Evolutionary conservation across 1,140 invertebrate species (phyloP).

Genomic region (Nomia melanderi): DNA sequence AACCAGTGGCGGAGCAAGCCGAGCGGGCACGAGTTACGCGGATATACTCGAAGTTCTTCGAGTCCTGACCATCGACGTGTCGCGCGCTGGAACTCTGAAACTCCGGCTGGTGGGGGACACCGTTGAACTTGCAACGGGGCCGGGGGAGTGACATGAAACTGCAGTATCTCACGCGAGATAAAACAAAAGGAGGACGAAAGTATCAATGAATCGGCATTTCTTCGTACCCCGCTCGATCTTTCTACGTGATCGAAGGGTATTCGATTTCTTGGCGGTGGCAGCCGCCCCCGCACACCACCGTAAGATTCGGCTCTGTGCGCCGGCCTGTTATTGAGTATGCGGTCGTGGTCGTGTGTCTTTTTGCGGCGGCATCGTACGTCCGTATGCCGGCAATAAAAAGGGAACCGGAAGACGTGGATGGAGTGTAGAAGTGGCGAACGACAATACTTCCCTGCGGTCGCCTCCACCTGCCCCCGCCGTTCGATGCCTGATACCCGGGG

Average conservation of each 20-base stretch:
- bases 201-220: slow-evolving; percentile 51
- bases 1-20: too few relatives aligned
- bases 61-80: neutral
- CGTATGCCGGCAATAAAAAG: slow-evolving; percentile 60
- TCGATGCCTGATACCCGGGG: slow-evolving; percentile 42
- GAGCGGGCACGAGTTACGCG: neutral
- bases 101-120: neutral
- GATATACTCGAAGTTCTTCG: neutral
- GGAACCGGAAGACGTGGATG: slow-evolving; percentile 59
- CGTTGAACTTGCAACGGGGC: neutral
- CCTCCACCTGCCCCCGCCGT: slow-evolving; percentile 6
- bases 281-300: neutral
- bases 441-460: slow-evolving; percentile 50
- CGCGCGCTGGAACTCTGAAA: neutral
- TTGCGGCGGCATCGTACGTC: slow-evolving; percentile 52
- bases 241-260: slow-evolving; percentile 51
- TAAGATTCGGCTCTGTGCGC: slow-evolving; percentile 30
- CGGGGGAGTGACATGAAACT: neutral
- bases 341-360: slow-evolving; percentile 50
- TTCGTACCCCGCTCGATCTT: slow-evolving; percentile 37
- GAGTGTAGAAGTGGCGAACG: slow-evolving; percentile 62
- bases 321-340: slow-evolving; percentile 52
- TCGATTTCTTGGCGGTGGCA: slow-evolving; percentile 44
- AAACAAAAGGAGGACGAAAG: neutral
- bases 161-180: neutral